Evolutionary conservation across 2,113 vertebrate genomes (phyloP), one percentile per base, ranked within the genome.

Genomic region (Paramisgurnus dabryanus): DNA sequence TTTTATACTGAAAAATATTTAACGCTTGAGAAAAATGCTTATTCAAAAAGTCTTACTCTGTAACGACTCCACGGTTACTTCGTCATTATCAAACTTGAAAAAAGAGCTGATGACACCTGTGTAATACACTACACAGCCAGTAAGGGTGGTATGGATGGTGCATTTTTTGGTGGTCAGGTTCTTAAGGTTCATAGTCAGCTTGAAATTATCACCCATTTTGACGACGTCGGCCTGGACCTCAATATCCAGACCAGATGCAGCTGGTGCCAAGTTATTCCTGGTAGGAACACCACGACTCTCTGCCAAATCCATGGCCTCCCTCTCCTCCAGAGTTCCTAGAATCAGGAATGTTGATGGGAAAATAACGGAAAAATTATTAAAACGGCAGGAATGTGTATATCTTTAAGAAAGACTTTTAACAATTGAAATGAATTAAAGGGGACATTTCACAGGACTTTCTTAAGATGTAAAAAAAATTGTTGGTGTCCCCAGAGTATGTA

Each of bases 81-180:
- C 11, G 10, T 87, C 66, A 9, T 7, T 3, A 7, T 91, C 80
- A 0, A 87, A 87, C 82, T 91, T 95, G 90, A 96, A 94, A 53
- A 92, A 85, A 0, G 0, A 77, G 61, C 91, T 89, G 1, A 70
- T 3, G 9, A 96, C 93, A 0, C 96, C 96, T 0, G 96, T 98
- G 78, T 98, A 98, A 89, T 93, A 96, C 53, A 91, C 82, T 22
- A 95, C 84, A 8, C 88, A 92, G 41, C 91, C 92, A 0, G 89
- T 88, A 71, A 97, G 82, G 72, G 90, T 89, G 7, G 90, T 80
- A 0, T 79, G 67, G 7, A 91, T n/a, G 0, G 74, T 93, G 34
- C 87, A 90, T 2, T 0, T 3, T 15, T 78, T 65, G 1, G 15
- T 40, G 18, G 86, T 87, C 1, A 67, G 85, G 88, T 95, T 98